Evolutionary conservation across 2,888 invertebrate species (phyloP).

Genomic region (Desoria tigrina): DNA sequence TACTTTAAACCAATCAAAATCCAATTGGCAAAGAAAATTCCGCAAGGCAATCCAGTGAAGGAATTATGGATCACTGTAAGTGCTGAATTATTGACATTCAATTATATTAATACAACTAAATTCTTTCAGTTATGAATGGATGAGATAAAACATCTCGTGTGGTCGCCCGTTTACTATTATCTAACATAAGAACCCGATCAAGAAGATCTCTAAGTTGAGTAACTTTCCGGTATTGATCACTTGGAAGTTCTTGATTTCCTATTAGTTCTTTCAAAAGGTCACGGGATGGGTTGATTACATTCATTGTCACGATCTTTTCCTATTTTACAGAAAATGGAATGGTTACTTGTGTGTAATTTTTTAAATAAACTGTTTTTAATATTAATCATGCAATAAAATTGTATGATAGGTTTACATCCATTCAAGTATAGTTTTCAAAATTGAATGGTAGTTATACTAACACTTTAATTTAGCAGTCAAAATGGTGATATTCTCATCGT

Average conservation of each 20-base stretch:
- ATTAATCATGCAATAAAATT: not conserved
- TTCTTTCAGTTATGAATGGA: constrained; percentile 93
- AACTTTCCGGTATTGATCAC: constrained; percentile 87
- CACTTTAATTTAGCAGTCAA: no score
- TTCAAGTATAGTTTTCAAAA: no score
- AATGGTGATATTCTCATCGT: no score
- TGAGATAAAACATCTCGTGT: constrained; percentile 91
- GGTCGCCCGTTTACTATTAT: constrained; percentile 89
- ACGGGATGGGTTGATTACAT: constrained; percentile 76
- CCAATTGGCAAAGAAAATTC: no score
- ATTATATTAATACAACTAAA: constrained; percentile 7
- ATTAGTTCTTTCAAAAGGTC: constrained; percentile 86
- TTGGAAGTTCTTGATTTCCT: constrained; percentile 81
- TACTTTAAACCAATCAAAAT: no score
- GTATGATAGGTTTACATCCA: not conserved
- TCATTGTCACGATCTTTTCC: constrained; percentile 96
- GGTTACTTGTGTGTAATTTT: not conserved
- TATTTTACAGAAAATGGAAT: constrained; percentile 59
- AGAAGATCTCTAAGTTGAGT: constrained; percentile 87
- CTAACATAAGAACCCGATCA: constrained; percentile 86
- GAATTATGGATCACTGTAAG: no score
- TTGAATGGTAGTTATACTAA: no score
- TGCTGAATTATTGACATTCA: no score
- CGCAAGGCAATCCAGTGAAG: no score
- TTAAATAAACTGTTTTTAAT: no score